Evolutionary conservation across 2,797 vertebrate genomes (phyloP).

Genomic region (Micropoecilia bifurca): DNA sequence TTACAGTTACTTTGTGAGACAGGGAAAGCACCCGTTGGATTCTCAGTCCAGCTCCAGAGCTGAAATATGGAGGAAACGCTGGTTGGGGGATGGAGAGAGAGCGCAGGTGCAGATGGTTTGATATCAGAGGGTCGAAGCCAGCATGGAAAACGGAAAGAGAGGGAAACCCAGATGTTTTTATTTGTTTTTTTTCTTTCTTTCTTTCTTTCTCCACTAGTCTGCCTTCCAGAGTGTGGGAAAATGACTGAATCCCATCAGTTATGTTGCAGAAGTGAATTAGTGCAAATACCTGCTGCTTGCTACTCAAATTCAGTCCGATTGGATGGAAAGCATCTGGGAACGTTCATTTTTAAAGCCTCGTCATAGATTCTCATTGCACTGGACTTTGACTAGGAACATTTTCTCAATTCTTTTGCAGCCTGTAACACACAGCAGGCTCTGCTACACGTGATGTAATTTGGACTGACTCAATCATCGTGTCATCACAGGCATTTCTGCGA

Average conservation of each 20-base stretch:
- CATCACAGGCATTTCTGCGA: conserved; percentile 82
- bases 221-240: conserved; percentile 49
- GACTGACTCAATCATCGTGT: background rate
- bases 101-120: conserved; percentile 20
- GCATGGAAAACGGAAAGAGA: conserved; percentile 35
- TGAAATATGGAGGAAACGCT: background rate
- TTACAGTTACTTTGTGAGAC: conserved; percentile 10
- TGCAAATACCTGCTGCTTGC: background rate
- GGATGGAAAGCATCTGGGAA: background rate
- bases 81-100: conserved; percentile 1
- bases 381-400: background rate
- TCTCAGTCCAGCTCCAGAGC: conserved; percentile 20
- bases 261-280: conserved; percentile 16
- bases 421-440: background rate
- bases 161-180: conserved; percentile 57
- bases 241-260: conserved; percentile 5
- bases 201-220: conserved; percentile 4
- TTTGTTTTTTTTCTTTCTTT: conserved; percentile 11
- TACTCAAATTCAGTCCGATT: background rate
- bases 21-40: conserved; percentile 4
- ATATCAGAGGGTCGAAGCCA: conserved; percentile 33
- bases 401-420: background rate
- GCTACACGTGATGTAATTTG: background rate
- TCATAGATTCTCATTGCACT: background rate
- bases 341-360: background rate